Base-by-base conservation (phyloP, 2,888 invertebrate genomes). In the Marronus borbonicus region DNA sequence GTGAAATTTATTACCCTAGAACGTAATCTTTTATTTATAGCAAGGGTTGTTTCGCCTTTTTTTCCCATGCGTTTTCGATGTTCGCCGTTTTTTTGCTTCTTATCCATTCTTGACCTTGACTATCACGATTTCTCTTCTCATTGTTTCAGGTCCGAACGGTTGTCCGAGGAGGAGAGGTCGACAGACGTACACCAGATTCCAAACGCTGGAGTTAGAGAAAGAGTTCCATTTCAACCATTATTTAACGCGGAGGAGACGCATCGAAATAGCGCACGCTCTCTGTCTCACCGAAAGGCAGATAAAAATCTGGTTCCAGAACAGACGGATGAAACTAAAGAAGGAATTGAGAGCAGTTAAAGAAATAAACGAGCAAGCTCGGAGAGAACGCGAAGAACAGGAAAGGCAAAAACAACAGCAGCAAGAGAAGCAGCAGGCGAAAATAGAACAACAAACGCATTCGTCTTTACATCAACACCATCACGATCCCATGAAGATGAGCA, bases 201-300 rank as follows among this genome's bases (percentile, higher is more conserved):
- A 99, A 90, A 98, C 98, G 31, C 91, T 98, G 90, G 98, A 98
- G 89, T 92, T 98, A 90, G 98, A 98, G 90, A 98, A 98, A 90
- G 98, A 98, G 92, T 98, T 98, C 91, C 97, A 98, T 88, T 98
- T 97, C 91, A 98, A 98, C 90, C 97, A 98, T 88, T 98, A 98
- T 90, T 92, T 98, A 89, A 98, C 98, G 85, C 93, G 98, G 88
- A 93, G 98, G 88, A 94, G 98, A 89, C 93, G 98, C 90, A 98
- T 98, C 90, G 98, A 98, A 90, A 98, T 98, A 85, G 98, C 98
- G 65, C 98, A 98, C 89, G 97, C 97, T 77, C 93, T 98, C 80
- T 97, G 97, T 89, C 93, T 98, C 85, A 97, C 98, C 84, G 98
- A 98, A 90, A 92, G 98, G 86, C 98, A 98, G 91, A 98, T 97